These are phyloP conservation scores for Polypterus bichir DNA, from an alignment of 2,113 vertebrate species.

Conservation along the genomic window DNA sequence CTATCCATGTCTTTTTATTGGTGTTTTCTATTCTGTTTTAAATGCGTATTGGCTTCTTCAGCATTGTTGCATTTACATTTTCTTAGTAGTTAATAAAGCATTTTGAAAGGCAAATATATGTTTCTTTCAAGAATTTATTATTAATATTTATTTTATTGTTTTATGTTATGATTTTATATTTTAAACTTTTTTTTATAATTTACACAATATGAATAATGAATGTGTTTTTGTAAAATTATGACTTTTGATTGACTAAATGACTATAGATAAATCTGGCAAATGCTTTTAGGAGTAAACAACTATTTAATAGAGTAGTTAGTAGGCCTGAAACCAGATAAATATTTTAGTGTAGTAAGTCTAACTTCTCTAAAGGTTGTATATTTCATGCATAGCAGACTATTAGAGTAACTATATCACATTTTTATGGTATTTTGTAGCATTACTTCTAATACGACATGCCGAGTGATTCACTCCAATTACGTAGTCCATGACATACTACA, in stretches of 20 bases:
- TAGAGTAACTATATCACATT: too few species aligned
- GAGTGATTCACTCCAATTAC: too few species aligned
- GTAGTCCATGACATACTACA: too few species aligned
- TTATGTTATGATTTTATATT: neutral
- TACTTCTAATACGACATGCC: too few species aligned
- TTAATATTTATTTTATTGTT: neutral
- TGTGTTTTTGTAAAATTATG: neutral
- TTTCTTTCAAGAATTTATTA: neutral
- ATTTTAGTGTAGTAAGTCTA: too few species aligned
- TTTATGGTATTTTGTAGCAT: too few species aligned
- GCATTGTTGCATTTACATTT: conserved; percentile 48
- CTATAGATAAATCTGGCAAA: neutral
- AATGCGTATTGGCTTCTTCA: conserved; percentile 43
- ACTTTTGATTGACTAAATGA: neutral
- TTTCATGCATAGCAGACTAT: too few species aligned
- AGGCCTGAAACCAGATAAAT: too few species aligned
- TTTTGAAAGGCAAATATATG: conserved; percentile 32
- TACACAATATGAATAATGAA: neutral
- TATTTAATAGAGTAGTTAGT: neutral
- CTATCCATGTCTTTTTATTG: conserved; percentile 30
- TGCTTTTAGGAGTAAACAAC: neutral
- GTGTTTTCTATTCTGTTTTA: conserved; percentile 39
- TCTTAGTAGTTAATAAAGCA: conserved; percentile 63
- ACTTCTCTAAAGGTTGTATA: too few species aligned
- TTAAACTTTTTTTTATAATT: neutral